Percentiles rank a stretch among this genome's conserved stretches.
phyloP scores from a whole-genome alignment of 2,113 vertebrate species.

The Xerus inauris region DNA sequence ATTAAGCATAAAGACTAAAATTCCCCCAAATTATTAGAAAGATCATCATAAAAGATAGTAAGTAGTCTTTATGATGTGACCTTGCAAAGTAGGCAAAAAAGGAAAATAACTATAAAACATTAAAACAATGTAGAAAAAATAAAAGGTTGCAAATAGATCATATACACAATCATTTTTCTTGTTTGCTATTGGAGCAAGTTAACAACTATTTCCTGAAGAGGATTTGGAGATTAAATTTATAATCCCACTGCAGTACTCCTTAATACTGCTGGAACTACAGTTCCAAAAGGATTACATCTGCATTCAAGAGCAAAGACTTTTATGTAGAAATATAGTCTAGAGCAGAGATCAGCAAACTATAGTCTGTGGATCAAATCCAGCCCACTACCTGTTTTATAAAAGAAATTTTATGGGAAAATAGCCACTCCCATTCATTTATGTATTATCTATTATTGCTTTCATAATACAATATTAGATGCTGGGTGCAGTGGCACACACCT shows the following conservation, averaged over 20 bases:
- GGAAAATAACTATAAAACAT: background rate
- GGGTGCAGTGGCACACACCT: too few relatives aligned
- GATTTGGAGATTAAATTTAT: background rate
- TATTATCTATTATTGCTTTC: background rate
- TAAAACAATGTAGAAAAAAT: background rate
- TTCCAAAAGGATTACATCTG: conserved; percentile 6
- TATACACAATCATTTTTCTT: background rate
- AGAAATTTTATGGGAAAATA: background rate
- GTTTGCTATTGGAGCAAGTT: background rate
- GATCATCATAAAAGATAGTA: background rate
- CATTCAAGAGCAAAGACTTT: background rate
- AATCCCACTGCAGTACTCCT: background rate
- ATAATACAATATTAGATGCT: background rate
- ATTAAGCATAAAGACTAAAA: conserved; percentile 14
- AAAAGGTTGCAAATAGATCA: background rate
- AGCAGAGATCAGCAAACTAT: background rate
- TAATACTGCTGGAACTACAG: background rate
- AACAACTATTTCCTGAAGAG: background rate
- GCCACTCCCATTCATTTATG: background rate
- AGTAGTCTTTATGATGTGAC: background rate
- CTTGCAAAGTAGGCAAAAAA: background rate
- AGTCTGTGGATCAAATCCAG: background rate
- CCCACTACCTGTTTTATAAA: background rate
- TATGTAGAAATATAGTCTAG: background rate
- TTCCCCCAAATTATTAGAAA: conserved; percentile 8